Percentiles rank a stretch among this genome's conserved stretches.
phyloP scores from a whole-genome alignment of 30 jellyfish, hydroid and myxozoan species.

The Sanderia malayensis region DNA sequence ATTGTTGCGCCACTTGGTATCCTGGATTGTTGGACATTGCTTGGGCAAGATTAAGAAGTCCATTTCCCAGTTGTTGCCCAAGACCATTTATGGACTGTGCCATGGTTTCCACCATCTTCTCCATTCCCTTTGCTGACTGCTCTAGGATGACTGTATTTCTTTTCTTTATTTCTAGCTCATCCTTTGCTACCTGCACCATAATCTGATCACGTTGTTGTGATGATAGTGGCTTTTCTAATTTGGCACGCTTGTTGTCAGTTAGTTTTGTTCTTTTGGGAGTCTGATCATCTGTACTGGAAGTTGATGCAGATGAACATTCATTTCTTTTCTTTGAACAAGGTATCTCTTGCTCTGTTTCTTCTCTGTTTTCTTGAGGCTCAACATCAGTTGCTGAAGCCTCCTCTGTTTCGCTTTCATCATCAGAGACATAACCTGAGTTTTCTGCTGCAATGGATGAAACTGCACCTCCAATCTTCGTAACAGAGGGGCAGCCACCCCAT shows the following conservation, averaged over 20 bases:
- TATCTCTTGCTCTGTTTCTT: no score
- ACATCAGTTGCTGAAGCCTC: no score
- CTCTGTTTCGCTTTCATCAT: no score
- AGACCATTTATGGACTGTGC: slow-evolving; percentile 44
- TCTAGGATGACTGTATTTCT: slow-evolving; percentile 19
- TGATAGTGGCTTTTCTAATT: slow-evolving; percentile 8
- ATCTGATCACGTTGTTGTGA: slow-evolving; percentile 44
- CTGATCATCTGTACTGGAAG: no score
- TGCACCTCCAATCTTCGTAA: no score
- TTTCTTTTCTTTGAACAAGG: no score
- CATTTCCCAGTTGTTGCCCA: slow-evolving; percentile 52
- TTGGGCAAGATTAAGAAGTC: slow-evolving; percentile 26
- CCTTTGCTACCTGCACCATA: slow-evolving; percentile 45
- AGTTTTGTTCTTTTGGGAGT: no score
- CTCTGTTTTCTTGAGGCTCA: no score
- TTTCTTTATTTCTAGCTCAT: slow-evolving; percentile 40
- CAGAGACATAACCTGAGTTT: no score
- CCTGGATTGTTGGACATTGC: slow-evolving; percentile 25
- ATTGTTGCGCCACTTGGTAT: slow-evolving; percentile 12
- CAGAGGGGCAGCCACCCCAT: slow-evolving; percentile 59
- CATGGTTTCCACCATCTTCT: slow-evolving; percentile 43
- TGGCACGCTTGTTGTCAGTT: no score
- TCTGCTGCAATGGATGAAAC: no score
- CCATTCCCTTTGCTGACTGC: slow-evolving; percentile 22
- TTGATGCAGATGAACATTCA: no score